phyloP scores from a whole-genome alignment of 2,797 vertebrate genomes.

The Chelidonichthys spinosus region DNA sequence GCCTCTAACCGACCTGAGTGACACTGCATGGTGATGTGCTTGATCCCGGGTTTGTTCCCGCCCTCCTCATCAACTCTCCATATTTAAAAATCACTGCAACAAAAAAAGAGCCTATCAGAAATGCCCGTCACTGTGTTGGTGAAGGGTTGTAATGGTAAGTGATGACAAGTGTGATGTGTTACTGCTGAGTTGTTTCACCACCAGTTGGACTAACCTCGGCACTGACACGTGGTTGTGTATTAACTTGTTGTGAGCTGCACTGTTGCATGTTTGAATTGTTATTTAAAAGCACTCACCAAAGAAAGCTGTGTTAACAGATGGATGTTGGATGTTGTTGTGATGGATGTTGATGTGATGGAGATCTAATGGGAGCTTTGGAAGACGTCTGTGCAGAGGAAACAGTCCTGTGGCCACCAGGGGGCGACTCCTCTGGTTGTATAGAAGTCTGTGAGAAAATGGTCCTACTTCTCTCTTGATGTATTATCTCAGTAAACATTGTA shows the following conservation, averaged over 20 bases:
- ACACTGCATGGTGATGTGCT: constrained; percentile 52
- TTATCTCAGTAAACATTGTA: too few species aligned
- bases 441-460: too few species aligned
- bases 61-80: constrained; percentile 27
- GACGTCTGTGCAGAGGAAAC: constrained; percentile 7
- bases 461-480: too few species aligned
- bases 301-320: constrained; percentile 40
- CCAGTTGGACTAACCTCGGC: constrained; percentile 26
- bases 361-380: constrained; percentile 55
- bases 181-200: neutral
- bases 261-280: constrained; percentile 61
- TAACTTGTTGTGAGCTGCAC: constrained; percentile 50
- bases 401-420: too few species aligned
- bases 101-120: constrained; percentile 16
- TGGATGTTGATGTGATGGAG: constrained; percentile 57
- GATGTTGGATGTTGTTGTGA: constrained; percentile 62
- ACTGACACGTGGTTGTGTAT: constrained; percentile 30
- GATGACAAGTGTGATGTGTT: neutral
- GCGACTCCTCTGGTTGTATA: too few species aligned
- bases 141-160: constrained; percentile 58
- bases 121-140: neutral
- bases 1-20: constrained; percentile 21
- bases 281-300: constrained; percentile 29
- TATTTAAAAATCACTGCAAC: constrained; percentile 36
- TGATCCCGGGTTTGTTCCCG: constrained; percentile 15